Percentiles rank a stretch among this genome's conserved stretches.
Evolutionary conservation across 1,140 invertebrate genomes (phyloP).

Genomic region (Bombyx mori): DNA sequence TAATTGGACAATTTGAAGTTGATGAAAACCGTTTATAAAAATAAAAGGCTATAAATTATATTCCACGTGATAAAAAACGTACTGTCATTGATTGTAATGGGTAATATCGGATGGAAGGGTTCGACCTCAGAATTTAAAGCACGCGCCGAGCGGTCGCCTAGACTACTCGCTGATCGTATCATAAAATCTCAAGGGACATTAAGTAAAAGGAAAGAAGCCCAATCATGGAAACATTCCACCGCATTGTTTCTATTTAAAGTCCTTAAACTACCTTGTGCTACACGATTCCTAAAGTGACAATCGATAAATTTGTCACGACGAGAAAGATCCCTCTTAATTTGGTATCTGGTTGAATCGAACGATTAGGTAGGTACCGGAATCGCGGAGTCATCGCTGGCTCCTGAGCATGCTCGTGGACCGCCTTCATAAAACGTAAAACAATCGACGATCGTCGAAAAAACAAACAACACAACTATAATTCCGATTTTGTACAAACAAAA

Average conservation of each 20-base stretch:
- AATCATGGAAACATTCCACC: too few species aligned
- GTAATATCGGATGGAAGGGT: conserved; percentile 43
- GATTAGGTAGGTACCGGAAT: conserved; percentile 18
- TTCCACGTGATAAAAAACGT: conserved; percentile 45
- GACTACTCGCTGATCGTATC: conserved; percentile 47
- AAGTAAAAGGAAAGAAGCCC: too few species aligned
- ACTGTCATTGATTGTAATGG: conserved; percentile 66
- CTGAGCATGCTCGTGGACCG: conserved; percentile 29
- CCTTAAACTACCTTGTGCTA: conserved; percentile 28
- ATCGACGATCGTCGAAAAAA: conserved; percentile 46
- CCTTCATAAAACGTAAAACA: conserved; percentile 41
- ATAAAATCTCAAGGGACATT: conserved; percentile 46
- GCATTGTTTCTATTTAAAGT: too few species aligned
- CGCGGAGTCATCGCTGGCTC: conserved; percentile 50
- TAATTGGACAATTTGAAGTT: conserved; percentile 42
- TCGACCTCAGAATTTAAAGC: conserved; percentile 46
- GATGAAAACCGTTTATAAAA: conserved; percentile 59
- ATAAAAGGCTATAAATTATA: conserved; percentile 51
- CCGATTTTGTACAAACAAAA: conserved; percentile 51
- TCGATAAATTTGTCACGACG: conserved; percentile 28
- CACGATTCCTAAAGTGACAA: conserved; percentile 17
- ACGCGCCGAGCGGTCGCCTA: conserved; percentile 52
- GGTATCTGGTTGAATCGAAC: conserved; percentile 1
- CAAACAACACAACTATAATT: conserved; percentile 53
- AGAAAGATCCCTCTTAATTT: conserved; percentile 9